Evolutionary conservation across 2,888 invertebrate genomes (phyloP), one percentile per base, ranked within the genome.

Genomic region (Eucriotettix oculatus): DNA sequence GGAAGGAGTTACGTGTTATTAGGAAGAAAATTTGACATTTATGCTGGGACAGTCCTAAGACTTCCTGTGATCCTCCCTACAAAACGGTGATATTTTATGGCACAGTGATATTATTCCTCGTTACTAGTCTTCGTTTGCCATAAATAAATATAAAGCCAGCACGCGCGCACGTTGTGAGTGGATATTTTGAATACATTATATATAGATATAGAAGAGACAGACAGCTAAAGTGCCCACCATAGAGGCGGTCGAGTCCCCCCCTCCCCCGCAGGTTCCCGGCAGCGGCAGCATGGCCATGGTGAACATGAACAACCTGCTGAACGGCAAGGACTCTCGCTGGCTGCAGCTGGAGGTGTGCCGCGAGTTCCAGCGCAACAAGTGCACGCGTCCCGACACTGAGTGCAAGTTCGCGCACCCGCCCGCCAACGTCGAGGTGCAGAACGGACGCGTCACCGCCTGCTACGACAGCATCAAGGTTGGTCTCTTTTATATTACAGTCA

Each of bases 381-480:
- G 99, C 80, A 92, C 96, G 72, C 86, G 99, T 74, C 90, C 95
- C 67, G 98, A 99, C 80, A 92, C 94, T 75, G 98, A 99, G 80
- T 99, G 99, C 87, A 99, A 99, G 84, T 99, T 98, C 78, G 98
- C 99, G 68, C 99, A 99, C 83, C 99, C 99, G 66, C 97, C 98
- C 68, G 89, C 94, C 71, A 97, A 98, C 78, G 98, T 99, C 72
- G 99, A 99, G 80, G 96, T 99, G 73, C 98, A 98, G 82, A 99
- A 98, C 79, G 99, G 99, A 75, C 86, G 97, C 73, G 99, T 99
- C 73, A 98, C 97, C 71, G 99, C 99, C 71, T 99, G 99, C 84
- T 99, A 98, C 85, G 99, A 99, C 83, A 97, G 96, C 80, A 98
- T 99, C 80, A 99, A 99, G 96, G 99, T 99, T 80, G 3, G 3